Conservation (phyloP, 2,888 invertebrate species). For the Girardia tigrina region DNA sequence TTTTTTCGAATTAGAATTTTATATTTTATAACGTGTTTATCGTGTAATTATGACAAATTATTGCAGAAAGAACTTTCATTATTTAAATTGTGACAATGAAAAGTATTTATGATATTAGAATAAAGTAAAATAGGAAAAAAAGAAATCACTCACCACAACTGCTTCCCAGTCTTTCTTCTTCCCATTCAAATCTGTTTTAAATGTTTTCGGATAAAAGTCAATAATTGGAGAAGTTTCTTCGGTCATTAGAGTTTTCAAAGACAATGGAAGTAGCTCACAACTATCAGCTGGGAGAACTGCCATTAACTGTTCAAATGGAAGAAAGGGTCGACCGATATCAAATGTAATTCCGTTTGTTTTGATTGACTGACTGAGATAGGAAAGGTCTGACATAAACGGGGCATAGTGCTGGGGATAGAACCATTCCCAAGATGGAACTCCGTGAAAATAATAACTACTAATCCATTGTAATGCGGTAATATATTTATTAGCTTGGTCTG, state of each 20-base stretch:
- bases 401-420: conserved; percentile 87
- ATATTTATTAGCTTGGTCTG: conserved; percentile 28
- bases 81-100: too few relatives aligned
- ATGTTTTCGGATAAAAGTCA: conserved; percentile 33
- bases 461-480: conserved; percentile 90
- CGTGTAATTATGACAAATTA: too few relatives aligned
- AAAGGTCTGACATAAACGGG: conserved; percentile 52
- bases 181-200: conserved; percentile 34
- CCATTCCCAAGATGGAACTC: conserved; percentile 95
- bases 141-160: conserved; percentile 26
- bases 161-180: conserved; percentile 52
- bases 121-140: background rate
- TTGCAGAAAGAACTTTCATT: too few relatives aligned
- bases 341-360: background rate
- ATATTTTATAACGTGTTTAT: too few relatives aligned
- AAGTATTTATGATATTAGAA: too few relatives aligned
- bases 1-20: too few relatives aligned
- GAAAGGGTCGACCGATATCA: conserved; percentile 25
- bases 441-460: conserved; percentile 83
- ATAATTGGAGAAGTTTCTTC: conserved; percentile 56
- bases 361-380: background rate
- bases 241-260: conserved; percentile 57
- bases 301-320: conserved; percentile 35
- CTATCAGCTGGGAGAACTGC: conserved; percentile 30
- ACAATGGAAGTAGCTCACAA: conserved; percentile 25